These are phyloP conservation scores for Carcharodon carcharias DNA, from an alignment of 2,797 vertebrate genomes.

Conservation along the genomic window DNA sequence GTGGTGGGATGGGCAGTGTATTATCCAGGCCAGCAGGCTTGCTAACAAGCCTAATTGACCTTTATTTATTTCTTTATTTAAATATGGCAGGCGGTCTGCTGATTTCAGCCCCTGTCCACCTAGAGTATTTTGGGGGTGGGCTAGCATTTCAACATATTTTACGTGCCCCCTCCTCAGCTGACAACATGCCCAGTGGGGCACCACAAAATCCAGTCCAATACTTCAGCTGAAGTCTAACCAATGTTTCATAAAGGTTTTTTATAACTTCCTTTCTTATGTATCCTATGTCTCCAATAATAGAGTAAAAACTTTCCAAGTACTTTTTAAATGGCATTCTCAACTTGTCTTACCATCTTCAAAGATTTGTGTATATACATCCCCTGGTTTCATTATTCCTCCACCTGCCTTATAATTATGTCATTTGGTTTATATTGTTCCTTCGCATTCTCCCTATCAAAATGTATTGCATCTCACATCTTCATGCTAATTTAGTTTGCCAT, in stretches of 20 bases:
- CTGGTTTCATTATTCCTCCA: not conserved
- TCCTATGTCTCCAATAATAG: not conserved
- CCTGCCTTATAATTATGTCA: not conserved
- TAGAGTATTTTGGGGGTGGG: too few relatives aligned
- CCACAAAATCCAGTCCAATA: not conserved
- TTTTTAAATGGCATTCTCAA: not conserved
- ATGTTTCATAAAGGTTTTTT: not conserved
- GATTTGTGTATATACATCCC: not conserved
- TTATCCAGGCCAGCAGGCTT: too few relatives aligned
- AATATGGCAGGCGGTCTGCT: too few relatives aligned
- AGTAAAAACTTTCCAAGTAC: not conserved
- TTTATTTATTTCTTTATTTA: too few relatives aligned
- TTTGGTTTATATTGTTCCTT: not conserved
- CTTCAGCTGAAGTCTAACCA: not conserved
- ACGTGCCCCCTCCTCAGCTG: too few relatives aligned
- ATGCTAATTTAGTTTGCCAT: not conserved
- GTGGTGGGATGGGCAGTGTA: too few relatives aligned
- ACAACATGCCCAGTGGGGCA: too few relatives aligned
- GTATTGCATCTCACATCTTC: not conserved
- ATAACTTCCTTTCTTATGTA: not conserved
- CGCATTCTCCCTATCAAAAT: not conserved
- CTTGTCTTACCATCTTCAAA: not conserved
- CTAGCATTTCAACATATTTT: too few relatives aligned
- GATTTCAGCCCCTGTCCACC: too few relatives aligned
- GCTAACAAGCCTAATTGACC: too few relatives aligned